A percentile compares a stretch with the other conserved stretches of the same genome.
Evolutionary conservation across 2,888 invertebrate genomes (phyloP).

Genomic region (Aphidius colemani): DNA sequence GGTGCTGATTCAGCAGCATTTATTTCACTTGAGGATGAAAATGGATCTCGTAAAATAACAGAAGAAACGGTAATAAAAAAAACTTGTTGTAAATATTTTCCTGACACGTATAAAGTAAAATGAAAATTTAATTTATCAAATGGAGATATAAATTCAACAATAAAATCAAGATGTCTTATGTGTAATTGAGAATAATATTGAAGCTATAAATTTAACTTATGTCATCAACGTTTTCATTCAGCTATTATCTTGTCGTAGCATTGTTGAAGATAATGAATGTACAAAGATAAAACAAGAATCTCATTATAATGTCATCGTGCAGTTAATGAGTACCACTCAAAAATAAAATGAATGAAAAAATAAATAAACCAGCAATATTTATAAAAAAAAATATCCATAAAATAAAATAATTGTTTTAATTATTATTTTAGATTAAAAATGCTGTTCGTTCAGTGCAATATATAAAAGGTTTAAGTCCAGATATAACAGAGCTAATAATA

Average conservation of each 20-base stretch:
- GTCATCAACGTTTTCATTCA: not conserved
- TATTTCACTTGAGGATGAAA: constrained; percentile 40
- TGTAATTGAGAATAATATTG: not conserved
- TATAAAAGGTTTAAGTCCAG: constrained; percentile 50
- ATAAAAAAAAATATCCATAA: not conserved
- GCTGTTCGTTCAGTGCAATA: constrained; percentile 48
- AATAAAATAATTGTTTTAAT: constrained; percentile 8
- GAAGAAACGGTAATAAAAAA: constrained; percentile 43
- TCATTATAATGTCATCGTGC: too few relatives aligned
- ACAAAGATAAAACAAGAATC: too few relatives aligned
- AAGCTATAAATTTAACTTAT: not conserved
- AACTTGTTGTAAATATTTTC: too few relatives aligned
- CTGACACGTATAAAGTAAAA: too few relatives aligned
- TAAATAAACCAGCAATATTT: not conserved
- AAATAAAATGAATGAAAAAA: constrained; percentile 2
- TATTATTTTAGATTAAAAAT: constrained; percentile 41
- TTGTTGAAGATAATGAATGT: too few relatives aligned
- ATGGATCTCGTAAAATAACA: constrained; percentile 41
- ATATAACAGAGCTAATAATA: constrained; percentile 43
- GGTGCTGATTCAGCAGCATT: constrained; percentile 39
- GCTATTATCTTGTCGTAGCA: too few relatives aligned
- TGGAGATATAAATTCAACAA: too few relatives aligned
- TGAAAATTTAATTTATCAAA: too few relatives aligned
- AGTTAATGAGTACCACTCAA: not conserved
- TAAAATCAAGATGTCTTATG: not conserved